Evolutionary conservation across 2,797 vertebrate species (phyloP).

Genomic region (Anolis apletophallus): DNA sequence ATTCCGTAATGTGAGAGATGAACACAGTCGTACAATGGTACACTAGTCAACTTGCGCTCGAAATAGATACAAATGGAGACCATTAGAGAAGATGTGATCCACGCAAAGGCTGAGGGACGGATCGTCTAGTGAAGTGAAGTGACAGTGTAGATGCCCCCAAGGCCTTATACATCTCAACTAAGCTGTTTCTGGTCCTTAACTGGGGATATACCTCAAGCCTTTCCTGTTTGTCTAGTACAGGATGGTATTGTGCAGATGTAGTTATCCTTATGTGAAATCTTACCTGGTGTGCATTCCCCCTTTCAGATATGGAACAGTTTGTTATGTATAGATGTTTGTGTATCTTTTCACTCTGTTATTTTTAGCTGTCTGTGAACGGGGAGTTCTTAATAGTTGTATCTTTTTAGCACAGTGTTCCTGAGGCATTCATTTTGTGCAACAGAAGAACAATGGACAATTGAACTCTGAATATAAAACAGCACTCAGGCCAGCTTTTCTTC

Average conservation of each 20-base stretch:
- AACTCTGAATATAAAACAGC: background rate
- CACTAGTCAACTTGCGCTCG: too few species aligned
- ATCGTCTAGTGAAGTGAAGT: too few species aligned
- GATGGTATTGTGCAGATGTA: background rate
- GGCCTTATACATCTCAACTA: background rate
- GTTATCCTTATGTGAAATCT: background rate
- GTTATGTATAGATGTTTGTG: background rate
- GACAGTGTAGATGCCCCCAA: too few species aligned
- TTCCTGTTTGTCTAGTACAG: background rate
- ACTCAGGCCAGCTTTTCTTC: background rate
- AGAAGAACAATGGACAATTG: slow-evolving; percentile 47
- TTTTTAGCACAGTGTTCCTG: background rate
- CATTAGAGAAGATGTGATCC: too few species aligned
- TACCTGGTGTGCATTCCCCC: background rate
- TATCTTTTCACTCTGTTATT: slow-evolving; percentile 29
- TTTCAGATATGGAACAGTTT: background rate
- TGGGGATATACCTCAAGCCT: background rate
- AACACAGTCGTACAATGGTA: too few species aligned
- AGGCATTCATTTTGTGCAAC: slow-evolving; percentile 2
- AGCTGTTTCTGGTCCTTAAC: background rate
- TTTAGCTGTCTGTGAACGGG: background rate
- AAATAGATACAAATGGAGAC: too few species aligned
- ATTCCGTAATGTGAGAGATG: too few species aligned
- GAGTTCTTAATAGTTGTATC: slow-evolving; percentile 52
- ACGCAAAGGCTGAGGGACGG: too few species aligned